Evolutionary conservation across 1,140 invertebrate genomes (phyloP), one percentile per base, ranked within the genome.

Genomic region (Vanessa atalanta): DNA sequence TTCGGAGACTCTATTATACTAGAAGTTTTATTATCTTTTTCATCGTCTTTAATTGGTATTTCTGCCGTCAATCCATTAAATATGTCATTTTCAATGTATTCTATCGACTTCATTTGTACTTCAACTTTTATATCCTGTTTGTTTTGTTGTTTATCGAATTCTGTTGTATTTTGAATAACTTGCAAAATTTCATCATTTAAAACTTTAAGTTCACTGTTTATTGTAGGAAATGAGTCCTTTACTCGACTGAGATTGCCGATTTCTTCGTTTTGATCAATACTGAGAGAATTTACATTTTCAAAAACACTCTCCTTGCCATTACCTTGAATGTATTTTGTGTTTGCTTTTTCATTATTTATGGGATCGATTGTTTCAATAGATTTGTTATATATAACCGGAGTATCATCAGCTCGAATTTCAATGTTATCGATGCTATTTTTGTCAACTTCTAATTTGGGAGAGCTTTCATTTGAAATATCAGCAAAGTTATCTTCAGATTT

Each of bases 401-500:
- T 20, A 26, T 50, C 15, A 31, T 66, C 12, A 51, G 16, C 8
- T 15, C 20, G 9, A 61, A 47, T 14, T 57, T 63, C 47, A 51
- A 13, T 60, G 0, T 43, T 31, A 68, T 75, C 63, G 51, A 71
- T 47, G 1, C 76, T 55, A 60, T 80, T 61, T 57, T 75, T 77
- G n/a, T 80, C 73, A 8, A 68, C 26, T 65, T 61, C 76, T 43
- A 79, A 83, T 78, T 88, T 88, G 51, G 65, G 80, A 5, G 86
- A 86, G 77, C 88, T 90, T 68, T 86, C 88, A 75, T 85, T 91
- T 13, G 90, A 92, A 66, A 90, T 72, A 70, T 92, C 88, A 61
- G 82, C 88, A 72, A 91, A 92, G 66, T 92, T 87, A 64, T 92
- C 90, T 75, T 91, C 90, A 16, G 90, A 92, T 80, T 89, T 89